Base-by-base conservation (phyloP, 92 coral and sea anemone genomes). In the Umimayanthus kanabou region DNA sequence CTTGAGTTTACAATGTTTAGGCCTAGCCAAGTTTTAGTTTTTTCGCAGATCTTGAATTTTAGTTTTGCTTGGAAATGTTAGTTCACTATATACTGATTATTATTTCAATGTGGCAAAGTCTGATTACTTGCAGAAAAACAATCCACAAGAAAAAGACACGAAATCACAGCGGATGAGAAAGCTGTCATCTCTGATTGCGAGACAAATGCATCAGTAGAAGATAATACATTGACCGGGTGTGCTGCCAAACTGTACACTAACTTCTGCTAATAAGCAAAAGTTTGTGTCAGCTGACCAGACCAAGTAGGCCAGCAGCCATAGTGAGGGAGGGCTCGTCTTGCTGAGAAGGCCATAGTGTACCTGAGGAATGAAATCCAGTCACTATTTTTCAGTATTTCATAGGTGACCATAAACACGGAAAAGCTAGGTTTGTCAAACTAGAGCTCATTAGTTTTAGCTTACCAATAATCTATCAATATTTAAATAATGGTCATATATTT, bases 391-490 rank as follows among this genome's bases (percentile, higher is more conserved):
- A 71, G 76, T 72, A 72, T 72, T 72, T 43, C 82, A 78, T 57
- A 78, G 82, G 65, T 53, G 65, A 43, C 82, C 55, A 78, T 53
- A 10, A 78, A 78, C 82, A 78, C 37, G 82, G 82, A 57, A 16
- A 78, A 78, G 29, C 82, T 78, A 72, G 76, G 76, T 28, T 30
- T 10, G 76, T 72, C 76, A 72, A 72, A 25, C 25, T 72, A 25
- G 14, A 72, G 42, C 25, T 64, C 25, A 64, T 18, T 64, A n/a
- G 22, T 64, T n/a, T n/a, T n/a, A 64, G 70, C 14, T 18, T 18
- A 18, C 39, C 39, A 72, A 14, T 72, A 72, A 72, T 72, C 22
- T 64, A 20, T 64, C 37, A 33, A 33, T 33, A 33, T 33, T 2
- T 33, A 2, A 33, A 33, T 33, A 33, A 33, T 33, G 37, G 37